A percentile compares a stretch with the other conserved stretches of the same genome.
phyloP scores from a whole-genome alignment of 2,113 vertebrate species.

The Nerophis ophidion region DNA sequence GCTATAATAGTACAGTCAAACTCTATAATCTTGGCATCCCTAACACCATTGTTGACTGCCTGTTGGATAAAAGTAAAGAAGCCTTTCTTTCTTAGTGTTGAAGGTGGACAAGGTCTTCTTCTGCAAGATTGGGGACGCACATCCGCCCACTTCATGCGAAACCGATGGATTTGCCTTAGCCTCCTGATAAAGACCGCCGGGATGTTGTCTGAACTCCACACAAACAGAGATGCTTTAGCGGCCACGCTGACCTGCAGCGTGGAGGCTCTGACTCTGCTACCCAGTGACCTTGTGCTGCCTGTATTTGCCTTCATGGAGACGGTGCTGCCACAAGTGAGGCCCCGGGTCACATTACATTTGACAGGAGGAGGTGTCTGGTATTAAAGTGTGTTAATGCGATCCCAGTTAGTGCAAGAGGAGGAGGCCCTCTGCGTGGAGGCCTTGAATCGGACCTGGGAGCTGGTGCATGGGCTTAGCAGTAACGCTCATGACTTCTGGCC shows the following conservation, averaged over 20 bases:
- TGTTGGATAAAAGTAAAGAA: neutral
- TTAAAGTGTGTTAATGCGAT: neutral
- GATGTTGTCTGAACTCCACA: slow-evolving; percentile 21
- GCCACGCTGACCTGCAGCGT: slow-evolving; percentile 62
- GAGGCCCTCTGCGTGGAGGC: slow-evolving; percentile 80
- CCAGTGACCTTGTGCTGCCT: slow-evolving; percentile 79
- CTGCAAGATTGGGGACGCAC: slow-evolving; percentile 84
- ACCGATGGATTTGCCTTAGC: slow-evolving; percentile 86
- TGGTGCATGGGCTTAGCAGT: slow-evolving; percentile 77
- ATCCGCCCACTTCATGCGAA: slow-evolving; percentile 75
- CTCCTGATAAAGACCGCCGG: slow-evolving; percentile 64
- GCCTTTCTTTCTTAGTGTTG: slow-evolving; percentile 49
- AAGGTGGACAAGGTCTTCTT: slow-evolving; percentile 49
- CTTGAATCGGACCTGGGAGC: slow-evolving; percentile 81
- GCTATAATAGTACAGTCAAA: no score
- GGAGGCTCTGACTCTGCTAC: slow-evolving; percentile 81
- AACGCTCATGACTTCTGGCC: slow-evolving; percentile 90
- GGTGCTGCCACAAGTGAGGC: slow-evolving; percentile 78
- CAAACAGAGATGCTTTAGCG: slow-evolving; percentile 45
- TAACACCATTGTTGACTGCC: neutral
- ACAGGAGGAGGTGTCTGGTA: neutral
- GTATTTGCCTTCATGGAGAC: slow-evolving; percentile 81
- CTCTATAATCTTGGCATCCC: neutral
- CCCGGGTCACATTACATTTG: neutral
- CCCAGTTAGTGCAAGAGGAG: slow-evolving; percentile 69